Evolutionary conservation across 2,113 vertebrate genomes (phyloP).

Genomic region (Otus sunia): DNA sequence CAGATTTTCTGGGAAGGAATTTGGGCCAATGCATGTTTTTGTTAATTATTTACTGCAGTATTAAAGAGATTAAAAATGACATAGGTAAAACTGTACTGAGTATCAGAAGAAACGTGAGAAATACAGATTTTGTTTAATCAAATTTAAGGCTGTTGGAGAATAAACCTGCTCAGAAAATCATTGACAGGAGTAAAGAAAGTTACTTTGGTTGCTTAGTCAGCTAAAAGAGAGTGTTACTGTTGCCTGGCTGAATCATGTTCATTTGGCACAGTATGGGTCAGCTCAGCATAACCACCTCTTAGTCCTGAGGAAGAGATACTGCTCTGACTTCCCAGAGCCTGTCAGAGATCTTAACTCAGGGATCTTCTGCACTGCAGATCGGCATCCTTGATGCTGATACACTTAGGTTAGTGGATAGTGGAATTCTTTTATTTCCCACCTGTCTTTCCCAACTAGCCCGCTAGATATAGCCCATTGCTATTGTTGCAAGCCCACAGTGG

Average conservation of each 20-base stretch:
- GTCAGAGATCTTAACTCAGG: background rate
- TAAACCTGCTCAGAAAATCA: background rate
- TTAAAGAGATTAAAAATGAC: background rate
- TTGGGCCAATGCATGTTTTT: background rate
- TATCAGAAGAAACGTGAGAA: background rate
- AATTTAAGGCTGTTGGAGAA: background rate
- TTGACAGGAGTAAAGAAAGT: background rate
- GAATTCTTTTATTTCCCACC: background rate
- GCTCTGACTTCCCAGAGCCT: background rate
- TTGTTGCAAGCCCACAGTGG: background rate
- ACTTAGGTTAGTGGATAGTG: background rate
- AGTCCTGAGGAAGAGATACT: background rate
- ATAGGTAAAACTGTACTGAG: background rate
- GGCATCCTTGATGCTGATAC: background rate
- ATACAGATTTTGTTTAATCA: background rate
- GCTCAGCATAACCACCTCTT: background rate
- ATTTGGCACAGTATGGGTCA: background rate
- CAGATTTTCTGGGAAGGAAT: background rate
- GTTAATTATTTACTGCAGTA: background rate
- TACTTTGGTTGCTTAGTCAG: background rate
- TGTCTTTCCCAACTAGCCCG: background rate
- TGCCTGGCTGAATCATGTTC: fast-evolving
- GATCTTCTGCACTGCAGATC: background rate
- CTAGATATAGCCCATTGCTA: background rate
- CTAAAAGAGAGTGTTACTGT: background rate